A percentile compares a stretch with the other conserved stretches of the same genome.
These are phyloP conservation scores for Somateria mollissima DNA, from an alignment of 2,797 vertebrate genomes.

Conservation along the genomic window DNA sequence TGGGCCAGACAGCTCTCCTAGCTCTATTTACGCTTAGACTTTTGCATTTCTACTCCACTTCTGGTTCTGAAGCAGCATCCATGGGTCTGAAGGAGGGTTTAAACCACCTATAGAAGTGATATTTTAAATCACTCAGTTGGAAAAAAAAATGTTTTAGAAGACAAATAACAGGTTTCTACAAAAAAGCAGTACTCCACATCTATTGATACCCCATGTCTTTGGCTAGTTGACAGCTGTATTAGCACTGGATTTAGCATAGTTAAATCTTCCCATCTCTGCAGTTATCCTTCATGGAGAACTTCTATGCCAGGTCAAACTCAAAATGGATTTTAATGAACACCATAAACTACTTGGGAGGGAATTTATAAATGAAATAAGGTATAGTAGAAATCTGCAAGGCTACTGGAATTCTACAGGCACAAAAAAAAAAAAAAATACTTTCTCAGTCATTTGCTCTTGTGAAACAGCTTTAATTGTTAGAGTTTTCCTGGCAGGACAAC, in stretches of 20 bases:
- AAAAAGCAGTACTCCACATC: not conserved
- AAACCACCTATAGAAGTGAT: not conserved
- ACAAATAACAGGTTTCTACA: not conserved
- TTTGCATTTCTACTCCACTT: not conserved
- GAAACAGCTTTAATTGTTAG: slow-evolving; percentile 32
- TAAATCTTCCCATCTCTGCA: not conserved
- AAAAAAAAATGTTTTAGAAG: not conserved
- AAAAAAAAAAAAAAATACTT: not conserved
- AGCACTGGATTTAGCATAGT: not conserved
- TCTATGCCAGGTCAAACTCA: not conserved
- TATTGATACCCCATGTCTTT: not conserved
- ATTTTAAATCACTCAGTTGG: not conserved
- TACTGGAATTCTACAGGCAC: not conserved
- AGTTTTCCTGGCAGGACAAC: slow-evolving; percentile 31
- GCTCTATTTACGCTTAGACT: not conserved
- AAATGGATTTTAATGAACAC: not conserved
- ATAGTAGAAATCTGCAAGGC: slow-evolving; percentile 20
- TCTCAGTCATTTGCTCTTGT: slow-evolving; percentile 7
- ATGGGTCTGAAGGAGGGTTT: not conserved
- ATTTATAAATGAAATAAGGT: slow-evolving; percentile 27
- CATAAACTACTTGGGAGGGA: slow-evolving; percentile 32
- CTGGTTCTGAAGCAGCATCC: not conserved
- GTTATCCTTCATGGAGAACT: not conserved
- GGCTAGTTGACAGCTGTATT: not conserved
- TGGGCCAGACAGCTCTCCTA: not conserved